A percentile compares a stretch with the other conserved stretches of the same genome.
These are phyloP conservation scores for Microctonus brassicae DNA, from an alignment of 2,888 invertebrate genomes.

Conservation along the genomic window DNA sequence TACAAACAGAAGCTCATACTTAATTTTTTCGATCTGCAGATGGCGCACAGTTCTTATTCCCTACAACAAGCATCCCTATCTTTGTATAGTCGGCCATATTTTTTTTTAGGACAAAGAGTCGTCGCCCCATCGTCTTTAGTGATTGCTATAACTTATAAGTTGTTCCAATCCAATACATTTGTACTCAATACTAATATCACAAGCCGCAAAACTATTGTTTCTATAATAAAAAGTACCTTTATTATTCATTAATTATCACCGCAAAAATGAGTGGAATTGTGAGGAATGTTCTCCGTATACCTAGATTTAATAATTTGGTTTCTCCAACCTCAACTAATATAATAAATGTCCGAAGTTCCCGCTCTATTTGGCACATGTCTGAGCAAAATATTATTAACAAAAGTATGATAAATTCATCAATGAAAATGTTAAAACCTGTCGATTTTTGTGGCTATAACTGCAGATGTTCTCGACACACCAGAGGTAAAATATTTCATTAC, in stretches of 20 bases:
- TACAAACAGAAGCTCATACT: too few species aligned
- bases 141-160: too few species aligned
- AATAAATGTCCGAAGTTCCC: slow-evolving; percentile 73
- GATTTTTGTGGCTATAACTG: slow-evolving; percentile 79
- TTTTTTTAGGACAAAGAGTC: too few species aligned
- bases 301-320: slow-evolving; percentile 63
- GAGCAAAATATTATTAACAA: slow-evolving; percentile 64
- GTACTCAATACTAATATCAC: too few species aligned
- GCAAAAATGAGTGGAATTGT: slow-evolving; percentile 79
- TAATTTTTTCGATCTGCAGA: too few species aligned
- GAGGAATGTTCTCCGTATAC: slow-evolving; percentile 74
- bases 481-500: slow-evolving; percentile 72
- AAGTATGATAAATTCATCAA: slow-evolving; percentile 48
- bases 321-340: slow-evolving; percentile 67
- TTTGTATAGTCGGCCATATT: too few species aligned
- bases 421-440: slow-evolving; percentile 64
- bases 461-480: slow-evolving; percentile 77
- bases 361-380: slow-evolving; percentile 83
- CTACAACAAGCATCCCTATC: too few species aligned
- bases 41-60: too few species aligned
- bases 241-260: neutral
- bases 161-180: too few species aligned
- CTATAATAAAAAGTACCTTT: too few species aligned
- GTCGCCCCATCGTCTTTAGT: too few species aligned
- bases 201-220: too few species aligned